phyloP scores from a whole-genome alignment of 1,140 invertebrate genomes.

The Anadara kagoshimensis region DNA sequence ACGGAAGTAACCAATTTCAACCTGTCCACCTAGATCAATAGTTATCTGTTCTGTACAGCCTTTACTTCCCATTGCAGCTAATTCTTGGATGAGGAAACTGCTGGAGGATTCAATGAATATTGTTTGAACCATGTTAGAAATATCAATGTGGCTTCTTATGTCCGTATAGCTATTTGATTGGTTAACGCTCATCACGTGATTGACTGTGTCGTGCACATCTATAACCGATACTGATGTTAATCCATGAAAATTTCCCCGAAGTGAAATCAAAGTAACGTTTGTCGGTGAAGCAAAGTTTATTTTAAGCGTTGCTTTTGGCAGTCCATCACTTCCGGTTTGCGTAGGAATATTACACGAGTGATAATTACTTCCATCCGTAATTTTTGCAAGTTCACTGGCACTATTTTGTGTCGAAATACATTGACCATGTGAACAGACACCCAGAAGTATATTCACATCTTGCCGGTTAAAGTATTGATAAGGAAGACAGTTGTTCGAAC shows the following conservation, averaged over 20 bases:
- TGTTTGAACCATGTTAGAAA: constrained; percentile 7
- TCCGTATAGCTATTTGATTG: constrained; percentile 46
- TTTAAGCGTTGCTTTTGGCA: background rate
- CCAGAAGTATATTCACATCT: constrained; percentile 44
- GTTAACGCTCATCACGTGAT: constrained; percentile 28
- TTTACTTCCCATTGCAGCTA: constrained; percentile 38
- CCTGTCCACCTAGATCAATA: constrained; percentile 42
- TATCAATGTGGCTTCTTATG: constrained; percentile 28
- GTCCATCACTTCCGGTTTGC: background rate
- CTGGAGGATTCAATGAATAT: constrained; percentile 37
- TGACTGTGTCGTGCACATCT: constrained; percentile 8
- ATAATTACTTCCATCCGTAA: constrained; percentile 39
- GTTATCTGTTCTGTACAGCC: constrained; percentile 43
- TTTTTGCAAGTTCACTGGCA: background rate
- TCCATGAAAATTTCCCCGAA: constrained; percentile 38
- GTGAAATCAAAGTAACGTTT: constrained; percentile 29
- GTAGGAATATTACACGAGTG: too few relatives aligned
- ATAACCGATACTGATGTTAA: constrained; percentile 18
- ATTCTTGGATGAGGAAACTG: constrained; percentile 43
- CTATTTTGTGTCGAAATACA: constrained; percentile 3
- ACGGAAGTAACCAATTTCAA: constrained; percentile 38
- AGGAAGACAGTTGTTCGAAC: constrained; percentile 48
- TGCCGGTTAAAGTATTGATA: constrained; percentile 30
- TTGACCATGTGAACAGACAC: constrained; percentile 18
- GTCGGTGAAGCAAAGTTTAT: background rate